These are phyloP conservation scores for Nebria brevicollis DNA, from an alignment of 2,888 invertebrate species.

Conservation along the genomic window DNA sequence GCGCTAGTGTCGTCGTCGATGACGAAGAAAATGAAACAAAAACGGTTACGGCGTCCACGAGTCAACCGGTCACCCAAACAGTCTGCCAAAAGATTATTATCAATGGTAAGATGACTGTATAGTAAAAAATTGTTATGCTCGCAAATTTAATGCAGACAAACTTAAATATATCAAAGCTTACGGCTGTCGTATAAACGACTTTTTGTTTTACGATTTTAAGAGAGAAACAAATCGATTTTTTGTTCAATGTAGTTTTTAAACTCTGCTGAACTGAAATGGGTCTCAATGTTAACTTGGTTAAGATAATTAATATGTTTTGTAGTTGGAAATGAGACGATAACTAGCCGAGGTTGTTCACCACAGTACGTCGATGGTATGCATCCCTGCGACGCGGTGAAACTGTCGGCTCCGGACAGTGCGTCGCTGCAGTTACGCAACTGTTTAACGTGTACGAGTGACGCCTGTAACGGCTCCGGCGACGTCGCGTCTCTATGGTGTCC, in stretches of 20 bases:
- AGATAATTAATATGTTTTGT: neutral
- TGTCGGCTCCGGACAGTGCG: constrained; percentile 31
- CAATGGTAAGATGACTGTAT: constrained; percentile 19
- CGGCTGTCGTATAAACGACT: too few relatives aligned
- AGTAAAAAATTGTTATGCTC: neutral
- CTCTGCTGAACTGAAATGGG: too few relatives aligned
- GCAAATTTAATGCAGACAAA: neutral
- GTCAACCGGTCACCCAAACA: constrained; percentile 8
- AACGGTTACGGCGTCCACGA: neutral
- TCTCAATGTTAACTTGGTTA: too few relatives aligned
- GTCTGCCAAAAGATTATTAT: constrained; percentile 40
- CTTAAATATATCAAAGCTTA: too few relatives aligned
- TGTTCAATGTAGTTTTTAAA: too few relatives aligned
- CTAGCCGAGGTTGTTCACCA: constrained; percentile 36
- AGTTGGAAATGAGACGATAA: constrained; percentile 40
- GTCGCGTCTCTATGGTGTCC: constrained; percentile 3
- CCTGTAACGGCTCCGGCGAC: constrained; percentile 31
- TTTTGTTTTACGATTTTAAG: too few relatives aligned
- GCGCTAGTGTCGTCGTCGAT: neutral
- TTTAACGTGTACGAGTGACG: constrained; percentile 30
- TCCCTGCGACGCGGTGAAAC: constrained; percentile 40
- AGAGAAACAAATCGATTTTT: too few relatives aligned
- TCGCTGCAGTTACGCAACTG: constrained; percentile 31
- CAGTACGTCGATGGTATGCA: constrained; percentile 36
- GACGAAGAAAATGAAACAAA: neutral